Percentiles rank a stretch among this genome's conserved stretches.
Conservation (phyloP, 2,797 vertebrate genomes). For the Garrulus glandarius region DNA sequence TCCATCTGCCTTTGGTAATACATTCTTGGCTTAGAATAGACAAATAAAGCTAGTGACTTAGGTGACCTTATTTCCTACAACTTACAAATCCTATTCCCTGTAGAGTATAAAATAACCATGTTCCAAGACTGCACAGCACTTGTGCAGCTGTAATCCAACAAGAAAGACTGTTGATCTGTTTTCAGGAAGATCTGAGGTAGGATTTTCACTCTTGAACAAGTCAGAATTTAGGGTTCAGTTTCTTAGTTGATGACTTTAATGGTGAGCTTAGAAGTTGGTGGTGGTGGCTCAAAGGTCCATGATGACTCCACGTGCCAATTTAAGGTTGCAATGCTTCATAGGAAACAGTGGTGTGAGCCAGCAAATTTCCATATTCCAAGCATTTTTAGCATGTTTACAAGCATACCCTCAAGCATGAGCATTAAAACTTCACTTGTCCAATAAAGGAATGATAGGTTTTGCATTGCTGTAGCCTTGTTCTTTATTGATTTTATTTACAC, state of each 20-base stretch:
- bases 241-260: not conserved
- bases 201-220: not conserved
- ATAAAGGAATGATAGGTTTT: conserved; percentile 41
- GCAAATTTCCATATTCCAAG: not conserved
- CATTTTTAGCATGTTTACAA: conserved; percentile 4
- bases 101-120: not conserved
- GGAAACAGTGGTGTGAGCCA: not conserved
- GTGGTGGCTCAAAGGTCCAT: not conserved
- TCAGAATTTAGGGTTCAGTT: not conserved
- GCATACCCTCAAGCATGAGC: not conserved
- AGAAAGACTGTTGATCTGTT: not conserved
- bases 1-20: not conserved
- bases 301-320: not conserved
- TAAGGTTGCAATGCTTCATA: not conserved
- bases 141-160: not conserved
- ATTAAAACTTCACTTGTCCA: not conserved
- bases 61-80: not conserved
- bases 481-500: not conserved
- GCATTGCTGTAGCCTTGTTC: not conserved
- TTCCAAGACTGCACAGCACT: not conserved
- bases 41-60: not conserved
- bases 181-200: not conserved
- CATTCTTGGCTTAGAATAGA: not conserved
- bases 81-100: not conserved
- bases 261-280: not conserved